phyloP scores from a whole-genome alignment of 2,797 vertebrate genomes.

The Steatocranus sp. region DNA sequence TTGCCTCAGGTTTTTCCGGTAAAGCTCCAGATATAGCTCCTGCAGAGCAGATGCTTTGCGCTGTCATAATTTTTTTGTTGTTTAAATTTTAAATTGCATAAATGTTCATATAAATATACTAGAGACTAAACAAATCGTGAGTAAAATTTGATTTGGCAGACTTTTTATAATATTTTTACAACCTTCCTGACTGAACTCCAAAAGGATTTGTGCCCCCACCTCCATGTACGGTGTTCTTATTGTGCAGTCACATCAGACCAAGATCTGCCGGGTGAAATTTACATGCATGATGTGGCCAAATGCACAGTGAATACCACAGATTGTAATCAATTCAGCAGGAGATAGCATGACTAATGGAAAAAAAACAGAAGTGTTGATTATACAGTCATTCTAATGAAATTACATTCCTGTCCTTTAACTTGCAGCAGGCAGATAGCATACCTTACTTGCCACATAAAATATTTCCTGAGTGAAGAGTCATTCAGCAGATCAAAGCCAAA shows the following conservation, averaged over 20 bases:
- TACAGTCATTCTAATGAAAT: not conserved
- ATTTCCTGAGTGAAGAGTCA: not conserved
- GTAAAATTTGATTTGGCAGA: not conserved
- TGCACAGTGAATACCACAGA: not conserved
- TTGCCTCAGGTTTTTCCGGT: not conserved
- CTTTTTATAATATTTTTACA: not conserved
- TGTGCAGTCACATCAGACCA: not conserved
- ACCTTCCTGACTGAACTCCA: not conserved
- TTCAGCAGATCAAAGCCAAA: not conserved
- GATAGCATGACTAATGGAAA: not conserved
- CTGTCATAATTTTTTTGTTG: not conserved
- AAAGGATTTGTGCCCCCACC: not conserved
- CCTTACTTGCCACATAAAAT: fast-evolving
- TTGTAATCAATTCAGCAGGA: not conserved
- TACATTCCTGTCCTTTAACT: not conserved
- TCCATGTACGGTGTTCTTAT: not conserved
- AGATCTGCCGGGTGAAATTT: not conserved
- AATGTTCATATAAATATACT: fast-evolving
- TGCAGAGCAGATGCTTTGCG: not conserved
- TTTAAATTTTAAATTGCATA: not conserved
- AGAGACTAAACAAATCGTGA: not conserved
- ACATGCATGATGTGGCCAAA: not conserved
- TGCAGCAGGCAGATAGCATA: not conserved
- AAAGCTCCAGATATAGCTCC: not conserved
- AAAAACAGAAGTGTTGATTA: not conserved